Base-by-base conservation (phyloP, 1,140 invertebrate species). In the Calliphora vicina region DNA sequence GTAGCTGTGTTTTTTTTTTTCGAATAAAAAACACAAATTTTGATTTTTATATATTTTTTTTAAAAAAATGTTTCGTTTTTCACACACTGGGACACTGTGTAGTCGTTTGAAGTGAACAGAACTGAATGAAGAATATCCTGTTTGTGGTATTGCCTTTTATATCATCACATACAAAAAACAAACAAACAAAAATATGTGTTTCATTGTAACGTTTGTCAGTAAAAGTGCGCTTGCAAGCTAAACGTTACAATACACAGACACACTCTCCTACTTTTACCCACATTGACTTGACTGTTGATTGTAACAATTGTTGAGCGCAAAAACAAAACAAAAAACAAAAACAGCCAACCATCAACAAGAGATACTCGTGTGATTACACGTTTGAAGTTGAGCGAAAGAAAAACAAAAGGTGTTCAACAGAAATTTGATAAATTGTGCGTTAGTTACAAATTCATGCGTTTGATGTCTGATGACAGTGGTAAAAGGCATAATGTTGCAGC, bases 71-170 rank as follows among this genome's bases (percentile, higher is more conserved):
- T 6, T n/a, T n/a, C 1, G 15, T 57, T 57, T 57, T 57, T 57
- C 4, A 57, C 50, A 57, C 50, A n/a, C 50, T 57, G n/a, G 45
- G 13, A 67, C 61, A 67, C 61, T 67, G 61, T 67, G 61, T 67
- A 67, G 6, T 43, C 74, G 74, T 78, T 78, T 78, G 74, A 43
- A 78, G 20, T 78, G 74, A 78, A 78, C 74, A 78, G 42, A 78
- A 42, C 74, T 78, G 74, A 78, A 78, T 78, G 74, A 78, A 78
- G 74, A 78, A 78, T 78, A 78, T 78, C 74, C 74, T 78, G 74
- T 78, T 78, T 78, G 74, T 78, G 35, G 74, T 78, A 42, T 43
- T 78, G 74, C 35, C 74, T 78, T 78, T 78, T 78, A 78, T 78
- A 78, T 78, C 74, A 78, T 78, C 35, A 20, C 35, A 35, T 8